These are phyloP conservation scores for Erynnis tages DNA, from an alignment of 2,888 invertebrate genomes.

Conservation along the genomic window DNA sequence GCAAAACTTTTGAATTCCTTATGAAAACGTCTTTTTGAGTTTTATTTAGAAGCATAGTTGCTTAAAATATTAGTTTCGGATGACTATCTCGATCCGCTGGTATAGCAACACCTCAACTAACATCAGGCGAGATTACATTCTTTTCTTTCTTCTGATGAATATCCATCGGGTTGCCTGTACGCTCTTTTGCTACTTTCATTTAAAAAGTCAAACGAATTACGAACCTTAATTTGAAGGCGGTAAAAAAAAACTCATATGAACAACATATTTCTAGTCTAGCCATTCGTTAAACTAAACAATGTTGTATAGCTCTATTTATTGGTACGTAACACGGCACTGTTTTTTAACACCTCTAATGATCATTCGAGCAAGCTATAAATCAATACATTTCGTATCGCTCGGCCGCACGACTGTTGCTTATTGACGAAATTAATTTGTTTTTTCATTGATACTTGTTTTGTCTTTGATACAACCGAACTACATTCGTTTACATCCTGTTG, in stretches of 20 bases:
- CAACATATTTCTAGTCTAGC: neutral
- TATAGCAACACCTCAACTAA: no score
- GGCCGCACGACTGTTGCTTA: neutral
- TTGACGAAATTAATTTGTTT: neutral
- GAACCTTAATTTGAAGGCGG: no score
- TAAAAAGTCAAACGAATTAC: no score
- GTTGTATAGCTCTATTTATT: slow-evolving; percentile 3
- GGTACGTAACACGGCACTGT: slow-evolving; percentile 7
- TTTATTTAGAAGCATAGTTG: no score
- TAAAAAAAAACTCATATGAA: no score
- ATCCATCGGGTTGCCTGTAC: no score
- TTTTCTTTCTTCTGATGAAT: no score
- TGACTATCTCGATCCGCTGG: no score
- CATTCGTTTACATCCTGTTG: neutral
- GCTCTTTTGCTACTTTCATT: no score
- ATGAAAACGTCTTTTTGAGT: neutral
- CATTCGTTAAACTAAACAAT: neutral
- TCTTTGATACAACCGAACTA: slow-evolving; percentile 6
- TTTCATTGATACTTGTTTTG: neutral
- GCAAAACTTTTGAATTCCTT: no score
- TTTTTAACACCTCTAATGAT: slow-evolving; percentile 5
- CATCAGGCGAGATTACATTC: no score
- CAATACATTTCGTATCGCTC: slow-evolving; percentile 6
- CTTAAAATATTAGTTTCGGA: no score
- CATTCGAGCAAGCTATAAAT: slow-evolving; percentile 15